Base-by-base conservation (phyloP, 2,888 invertebrate species). In the Pristionchus maxplancki region DNA sequence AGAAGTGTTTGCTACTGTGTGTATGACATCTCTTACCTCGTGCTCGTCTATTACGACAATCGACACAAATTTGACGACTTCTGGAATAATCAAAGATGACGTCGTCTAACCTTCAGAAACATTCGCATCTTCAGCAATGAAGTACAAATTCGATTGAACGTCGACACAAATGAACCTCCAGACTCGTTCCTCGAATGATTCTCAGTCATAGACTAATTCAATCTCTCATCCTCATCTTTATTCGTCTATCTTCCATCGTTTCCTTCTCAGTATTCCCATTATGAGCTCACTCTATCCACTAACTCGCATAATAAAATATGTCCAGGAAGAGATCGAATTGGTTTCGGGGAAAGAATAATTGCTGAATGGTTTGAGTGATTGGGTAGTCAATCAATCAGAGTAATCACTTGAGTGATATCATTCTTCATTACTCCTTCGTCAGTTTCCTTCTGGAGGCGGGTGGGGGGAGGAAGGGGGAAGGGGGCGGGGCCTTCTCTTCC, bases 281-380 rank as follows among this genome's bases (percentile, higher is more conserved):
- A 74, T 74, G 74, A 24, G 40, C 37, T 31, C 34, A 71, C 67
- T 62, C 62, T 34, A 31, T 71, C 34, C 50, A 17, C 74, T 74
- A 24, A 74, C 40, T 37, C 37, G 40, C 37, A 37, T 74, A 40
- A 74, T 50, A 82, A 50, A 82, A 82, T 78, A 78, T 78, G 81
- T n/a, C 48, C 31, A 31, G 50, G n/a, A 28, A 50, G 81, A 50
- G 31, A 50, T 48, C 28, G 20, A 28, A 82, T 48, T 50, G 81
- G 50, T 50, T 48, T 48, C 31, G 81, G 81, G 50, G 50, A 20
- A 82, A 37, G 50, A 28, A 48, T 82, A 28, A 82, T 48, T n/a
- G 40, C n/a, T 11, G 8, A 50, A n/a, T 15, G 6, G 24, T 2
- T 50, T 15, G 28, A 48, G 24, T 82, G 48, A 82, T 82, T 82